Conservation (phyloP, 2,113 vertebrate genomes). For the Notarius lentiginosus region DNA sequence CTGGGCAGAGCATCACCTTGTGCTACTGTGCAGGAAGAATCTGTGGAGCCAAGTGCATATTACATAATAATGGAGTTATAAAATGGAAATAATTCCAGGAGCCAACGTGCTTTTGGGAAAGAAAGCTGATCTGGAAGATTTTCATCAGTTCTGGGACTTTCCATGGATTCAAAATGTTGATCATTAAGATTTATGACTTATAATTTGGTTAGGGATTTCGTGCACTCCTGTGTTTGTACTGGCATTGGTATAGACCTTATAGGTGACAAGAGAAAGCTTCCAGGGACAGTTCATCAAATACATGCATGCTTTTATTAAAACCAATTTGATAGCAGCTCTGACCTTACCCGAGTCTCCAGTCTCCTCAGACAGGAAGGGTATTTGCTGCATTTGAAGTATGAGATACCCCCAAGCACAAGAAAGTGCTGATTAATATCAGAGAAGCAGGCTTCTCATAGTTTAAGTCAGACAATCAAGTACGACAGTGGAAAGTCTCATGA, state of each 20-base stretch:
- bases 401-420: not conserved
- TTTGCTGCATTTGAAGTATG: not conserved
- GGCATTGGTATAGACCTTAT: not conserved
- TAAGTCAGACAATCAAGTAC: not conserved
- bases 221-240: conserved; percentile 24
- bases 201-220: conserved; percentile 12
- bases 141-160: not conserved
- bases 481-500: not conserved
- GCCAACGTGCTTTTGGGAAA: conserved; percentile 1
- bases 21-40: not conserved
- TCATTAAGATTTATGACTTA: conserved; percentile 1
- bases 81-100: not conserved
- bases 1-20: not conserved
- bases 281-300: not conserved
- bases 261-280: not conserved
- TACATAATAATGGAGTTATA: conserved; percentile 8
- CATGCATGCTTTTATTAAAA: not conserved
- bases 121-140: not conserved
- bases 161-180: not conserved
- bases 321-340: not conserved
- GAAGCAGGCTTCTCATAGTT: not conserved
- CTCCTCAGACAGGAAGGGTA: not conserved
- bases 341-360: not conserved
- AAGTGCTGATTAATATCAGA: not conserved
- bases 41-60: not conserved